These are phyloP conservation scores for Actias luna DNA, from an alignment of 2,888 invertebrate species.

Conservation along the genomic window DNA sequence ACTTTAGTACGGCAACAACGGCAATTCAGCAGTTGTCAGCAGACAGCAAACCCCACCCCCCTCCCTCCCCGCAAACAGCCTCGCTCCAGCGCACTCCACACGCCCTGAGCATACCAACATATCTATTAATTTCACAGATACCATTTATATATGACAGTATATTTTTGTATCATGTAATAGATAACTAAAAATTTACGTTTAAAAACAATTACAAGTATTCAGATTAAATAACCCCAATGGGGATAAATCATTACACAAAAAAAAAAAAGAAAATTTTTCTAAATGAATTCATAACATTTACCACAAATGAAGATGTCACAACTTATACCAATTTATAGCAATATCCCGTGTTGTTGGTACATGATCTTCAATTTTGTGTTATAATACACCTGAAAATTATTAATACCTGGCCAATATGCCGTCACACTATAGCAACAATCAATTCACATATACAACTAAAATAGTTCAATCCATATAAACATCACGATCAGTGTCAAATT, in stretches of 20 bases:
- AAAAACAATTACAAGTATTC: conserved; percentile 9
- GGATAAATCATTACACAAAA: not conserved
- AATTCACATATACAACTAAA: conserved; percentile 40
- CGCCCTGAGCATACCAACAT: conserved; percentile 80
- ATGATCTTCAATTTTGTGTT: conserved; percentile 59
- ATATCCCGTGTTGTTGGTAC: conserved; percentile 56
- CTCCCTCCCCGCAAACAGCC: conserved; percentile 72
- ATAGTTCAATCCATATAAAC: conserved; percentile 21
- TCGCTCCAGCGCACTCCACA: conserved; percentile 75
- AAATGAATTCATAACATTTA: conserved; percentile 10
- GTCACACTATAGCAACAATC: conserved; percentile 49
- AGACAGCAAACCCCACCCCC: conserved; percentile 72
- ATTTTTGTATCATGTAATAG: conserved; percentile 4
- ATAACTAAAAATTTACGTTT: conserved; percentile 1
- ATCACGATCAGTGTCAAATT: conserved; percentile 8
- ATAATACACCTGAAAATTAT: conserved; percentile 62
- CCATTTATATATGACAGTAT: not conserved
- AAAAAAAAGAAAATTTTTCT: not conserved
- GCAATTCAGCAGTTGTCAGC: conserved; percentile 80
- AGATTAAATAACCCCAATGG: conserved; percentile 26
- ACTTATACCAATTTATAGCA: conserved; percentile 67
- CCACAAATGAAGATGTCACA: conserved; percentile 61
- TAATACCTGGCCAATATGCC: conserved; percentile 51
- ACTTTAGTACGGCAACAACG: conserved; percentile 79
- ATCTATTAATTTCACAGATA: conserved; percentile 59